Evolutionary conservation across 2,113 vertebrate species (phyloP).

Genomic region (Peucedramus taeniatus): DNA sequence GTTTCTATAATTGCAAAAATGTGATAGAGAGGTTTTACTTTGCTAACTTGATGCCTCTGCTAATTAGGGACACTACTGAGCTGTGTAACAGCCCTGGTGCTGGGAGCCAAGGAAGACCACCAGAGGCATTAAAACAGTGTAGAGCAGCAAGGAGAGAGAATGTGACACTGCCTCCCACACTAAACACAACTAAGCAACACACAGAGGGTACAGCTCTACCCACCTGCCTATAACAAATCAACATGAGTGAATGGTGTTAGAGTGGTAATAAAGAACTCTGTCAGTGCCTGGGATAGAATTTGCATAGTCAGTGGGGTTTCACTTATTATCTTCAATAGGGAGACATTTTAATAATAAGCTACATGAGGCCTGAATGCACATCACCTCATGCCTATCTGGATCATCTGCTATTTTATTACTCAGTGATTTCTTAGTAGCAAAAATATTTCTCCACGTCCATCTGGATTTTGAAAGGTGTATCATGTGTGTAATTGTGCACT

Average conservation of each 20-base stretch:
- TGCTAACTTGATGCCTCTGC: not conserved
- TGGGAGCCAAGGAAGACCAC: not conserved
- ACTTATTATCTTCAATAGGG: not conserved
- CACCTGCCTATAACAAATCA: not conserved
- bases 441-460: not conserved
- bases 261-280: not conserved
- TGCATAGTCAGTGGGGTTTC: not conserved
- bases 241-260: not conserved
- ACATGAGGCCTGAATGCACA: not conserved
- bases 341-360: not conserved
- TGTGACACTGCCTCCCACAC: not conserved
- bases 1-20: not conserved
- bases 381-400: not conserved
- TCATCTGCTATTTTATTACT: not conserved
- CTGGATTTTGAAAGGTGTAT: not conserved
- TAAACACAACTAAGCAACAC: not conserved
- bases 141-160: rapidly evolving
- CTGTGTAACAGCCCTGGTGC: not conserved
- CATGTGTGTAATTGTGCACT: not conserved
- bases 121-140: not conserved
- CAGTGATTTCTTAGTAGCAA: not conserved
- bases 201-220: not conserved
- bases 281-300: not conserved
- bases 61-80: constrained; percentile 1
- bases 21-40: not conserved